Conservation (phyloP, 2,888 invertebrate genomes). For the Axea sp. region DNA sequence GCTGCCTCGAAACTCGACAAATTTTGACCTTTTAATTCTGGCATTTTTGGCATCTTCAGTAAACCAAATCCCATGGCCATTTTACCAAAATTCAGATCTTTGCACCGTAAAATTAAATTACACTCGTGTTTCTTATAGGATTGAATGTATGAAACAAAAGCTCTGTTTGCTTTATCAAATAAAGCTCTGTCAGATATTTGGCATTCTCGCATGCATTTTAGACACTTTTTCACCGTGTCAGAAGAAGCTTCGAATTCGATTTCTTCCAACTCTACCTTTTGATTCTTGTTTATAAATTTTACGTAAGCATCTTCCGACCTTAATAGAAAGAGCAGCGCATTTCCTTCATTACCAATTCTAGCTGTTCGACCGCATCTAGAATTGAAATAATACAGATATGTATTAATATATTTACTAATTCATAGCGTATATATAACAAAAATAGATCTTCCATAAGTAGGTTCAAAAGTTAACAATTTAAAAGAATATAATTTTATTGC, state of each 20-base stretch:
- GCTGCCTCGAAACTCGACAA: slow-evolving; percentile 81
- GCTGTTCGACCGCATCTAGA: slow-evolving; percentile 92
- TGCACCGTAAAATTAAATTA: slow-evolving; percentile 90
- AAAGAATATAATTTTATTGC: too few species aligned
- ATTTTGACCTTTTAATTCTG: slow-evolving; percentile 89
- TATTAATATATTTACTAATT: too few species aligned
- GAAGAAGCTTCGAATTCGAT: slow-evolving; percentile 78
- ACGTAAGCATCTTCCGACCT: slow-evolving; percentile 94
- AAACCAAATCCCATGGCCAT: slow-evolving; percentile 94
- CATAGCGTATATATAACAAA: too few species aligned
- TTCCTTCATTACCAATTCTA: slow-evolving; percentile 92
- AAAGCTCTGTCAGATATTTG: slow-evolving; percentile 87
- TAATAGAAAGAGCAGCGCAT: slow-evolving; percentile 91
- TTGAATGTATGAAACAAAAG: slow-evolving; percentile 96
- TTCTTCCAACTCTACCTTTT: slow-evolving; percentile 86
- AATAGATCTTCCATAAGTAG: too few species aligned
- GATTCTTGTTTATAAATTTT: slow-evolving; percentile 93
- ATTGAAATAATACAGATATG: background rate
- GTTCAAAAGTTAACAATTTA: too few species aligned
- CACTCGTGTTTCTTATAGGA: slow-evolving; percentile 98
- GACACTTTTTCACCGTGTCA: slow-evolving; percentile 79
- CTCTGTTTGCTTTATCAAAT: slow-evolving; percentile 92
- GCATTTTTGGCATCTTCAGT: slow-evolving; percentile 95
- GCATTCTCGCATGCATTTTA: slow-evolving; percentile 82
- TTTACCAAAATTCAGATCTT: slow-evolving; percentile 91